Conservation (phyloP, 1,140 invertebrate genomes). For the Drosophila nasuta region DNA sequence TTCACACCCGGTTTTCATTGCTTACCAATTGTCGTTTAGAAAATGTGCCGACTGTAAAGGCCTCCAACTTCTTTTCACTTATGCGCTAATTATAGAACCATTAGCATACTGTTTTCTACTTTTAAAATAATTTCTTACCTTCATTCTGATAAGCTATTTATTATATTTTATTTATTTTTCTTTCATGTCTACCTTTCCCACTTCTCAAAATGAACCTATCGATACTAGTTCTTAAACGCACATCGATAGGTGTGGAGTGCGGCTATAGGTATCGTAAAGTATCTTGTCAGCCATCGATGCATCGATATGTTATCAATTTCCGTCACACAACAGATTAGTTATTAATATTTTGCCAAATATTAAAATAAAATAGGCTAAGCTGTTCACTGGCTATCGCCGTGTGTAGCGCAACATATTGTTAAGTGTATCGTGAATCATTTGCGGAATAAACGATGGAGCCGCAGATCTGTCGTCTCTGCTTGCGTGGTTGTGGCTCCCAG, state of each 20-base stretch:
- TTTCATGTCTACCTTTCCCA: slow-evolving; percentile 11
- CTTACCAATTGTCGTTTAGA: slow-evolving; percentile 88
- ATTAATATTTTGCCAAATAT: slow-evolving; percentile 25
- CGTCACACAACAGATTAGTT: slow-evolving; percentile 30
- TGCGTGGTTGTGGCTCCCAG: slow-evolving; percentile 72
- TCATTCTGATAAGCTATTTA: slow-evolving; percentile 27
- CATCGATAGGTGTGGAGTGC: not conserved
- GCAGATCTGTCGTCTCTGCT: slow-evolving; percentile 66
- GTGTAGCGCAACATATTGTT: not conserved
- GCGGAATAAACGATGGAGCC: slow-evolving; percentile 48
- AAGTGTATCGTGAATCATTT: slow-evolving; percentile 2
- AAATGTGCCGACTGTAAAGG: slow-evolving; percentile 91
- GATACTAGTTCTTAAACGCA: not conserved
- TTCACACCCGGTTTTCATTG: not conserved
- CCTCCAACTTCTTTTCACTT: slow-evolving; percentile 91
- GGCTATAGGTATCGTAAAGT: not conserved
- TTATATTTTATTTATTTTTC: slow-evolving; percentile 15
- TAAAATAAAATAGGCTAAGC: slow-evolving; percentile 20
- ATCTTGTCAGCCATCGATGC: slow-evolving; percentile 19
- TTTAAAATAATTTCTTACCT: slow-evolving; percentile 43
- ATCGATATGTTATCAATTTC: slow-evolving; percentile 13
- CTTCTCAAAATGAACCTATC: not conserved
- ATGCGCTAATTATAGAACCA: slow-evolving; percentile 86
- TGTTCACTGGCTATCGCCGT: slow-evolving; percentile 12
- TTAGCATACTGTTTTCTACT: not conserved